phyloP scores from a whole-genome alignment of 2,888 invertebrate species.

The Caenorhabditis auriculariae region DNA sequence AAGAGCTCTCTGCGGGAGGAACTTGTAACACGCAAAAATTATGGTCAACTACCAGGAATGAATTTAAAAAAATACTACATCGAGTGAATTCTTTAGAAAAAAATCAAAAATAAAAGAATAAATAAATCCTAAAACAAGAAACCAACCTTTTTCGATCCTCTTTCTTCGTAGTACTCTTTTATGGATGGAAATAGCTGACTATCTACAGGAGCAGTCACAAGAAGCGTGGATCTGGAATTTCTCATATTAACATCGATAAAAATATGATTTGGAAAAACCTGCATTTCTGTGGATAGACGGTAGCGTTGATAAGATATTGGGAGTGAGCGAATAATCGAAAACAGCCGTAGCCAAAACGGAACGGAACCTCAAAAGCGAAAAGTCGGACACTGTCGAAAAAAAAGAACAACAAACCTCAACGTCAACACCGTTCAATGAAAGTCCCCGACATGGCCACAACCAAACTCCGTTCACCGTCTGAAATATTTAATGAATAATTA shows the following conservation, averaged over 20 bases:
- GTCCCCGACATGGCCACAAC: constrained; percentile 21
- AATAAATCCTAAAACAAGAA: no score
- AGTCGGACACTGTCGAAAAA: no score
- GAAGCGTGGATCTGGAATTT: constrained; percentile 16
- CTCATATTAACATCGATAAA: not conserved
- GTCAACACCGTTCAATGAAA: no score
- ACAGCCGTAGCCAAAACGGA: constrained; percentile 43
- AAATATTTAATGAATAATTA: not conserved
- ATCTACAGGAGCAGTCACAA: constrained; percentile 30
- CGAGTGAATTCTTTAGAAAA: not conserved
- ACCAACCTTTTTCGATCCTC: no score
- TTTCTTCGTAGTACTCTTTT: constrained; percentile 12
- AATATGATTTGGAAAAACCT: constrained; percentile 5
- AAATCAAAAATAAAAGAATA: no score
- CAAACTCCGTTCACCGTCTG: constrained; percentile 10
- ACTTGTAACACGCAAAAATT: no score
- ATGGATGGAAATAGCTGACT: constrained; percentile 38
- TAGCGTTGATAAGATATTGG: constrained; percentile 44
- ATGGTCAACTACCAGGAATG: no score
- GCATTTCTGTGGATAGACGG: constrained; percentile 45
- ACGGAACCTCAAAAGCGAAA: constrained; percentile 23
- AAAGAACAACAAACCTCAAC: no score
- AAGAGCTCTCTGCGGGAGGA: no score
- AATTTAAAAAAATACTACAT: no score
- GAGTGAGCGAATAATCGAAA: constrained; percentile 47